phyloP scores from a whole-genome alignment of 37 sponge, comb jelly and placozoan genomes.

The Dysidea cf. avara region DNA sequence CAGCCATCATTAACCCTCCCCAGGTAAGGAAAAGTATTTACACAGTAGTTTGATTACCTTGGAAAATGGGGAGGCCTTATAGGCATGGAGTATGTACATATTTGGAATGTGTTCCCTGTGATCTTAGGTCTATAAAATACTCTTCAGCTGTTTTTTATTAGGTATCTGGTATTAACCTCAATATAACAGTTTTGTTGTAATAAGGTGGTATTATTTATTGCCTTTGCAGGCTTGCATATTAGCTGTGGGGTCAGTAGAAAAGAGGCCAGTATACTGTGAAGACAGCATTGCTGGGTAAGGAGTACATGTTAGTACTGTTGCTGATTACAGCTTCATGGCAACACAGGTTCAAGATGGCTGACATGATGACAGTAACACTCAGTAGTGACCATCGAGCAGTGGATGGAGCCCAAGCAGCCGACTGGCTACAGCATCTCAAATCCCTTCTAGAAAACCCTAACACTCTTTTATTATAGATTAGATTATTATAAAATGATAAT shows the following conservation, averaged over 20 bases:
- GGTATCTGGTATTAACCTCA: too few species aligned
- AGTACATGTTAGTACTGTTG: background rate
- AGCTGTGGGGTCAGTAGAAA: slow-evolving; percentile 94
- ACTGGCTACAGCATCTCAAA: slow-evolving; percentile 85
- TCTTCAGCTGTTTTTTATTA: too few species aligned
- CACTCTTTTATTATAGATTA: slow-evolving; percentile 75
- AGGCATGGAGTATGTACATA: too few species aligned
- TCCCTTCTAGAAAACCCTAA: slow-evolving; percentile 76
- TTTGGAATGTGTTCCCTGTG: too few species aligned
- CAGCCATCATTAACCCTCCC: slow-evolving; percentile 95
- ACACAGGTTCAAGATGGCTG: slow-evolving; percentile 45
- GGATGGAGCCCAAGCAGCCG: slow-evolving; percentile 95
- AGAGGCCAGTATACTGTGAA: slow-evolving; percentile 73
- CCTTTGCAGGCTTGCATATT: slow-evolving; percentile 77
- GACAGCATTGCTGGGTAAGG: slow-evolving; percentile 37
- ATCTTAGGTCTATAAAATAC: too few species aligned
- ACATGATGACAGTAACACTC: slow-evolving; percentile 91
- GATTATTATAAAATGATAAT: too few species aligned
- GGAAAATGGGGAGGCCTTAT: too few species aligned
- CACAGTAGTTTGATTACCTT: too few species aligned
- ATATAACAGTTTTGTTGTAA: background rate
- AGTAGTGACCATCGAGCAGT: slow-evolving; percentile 98
- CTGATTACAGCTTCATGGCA: background rate
- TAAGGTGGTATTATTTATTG: background rate
- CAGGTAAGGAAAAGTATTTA: slow-evolving; percentile 49